Base-by-base conservation (phyloP, 2,888 invertebrate genomes). In the Rhingia campestris region DNA sequence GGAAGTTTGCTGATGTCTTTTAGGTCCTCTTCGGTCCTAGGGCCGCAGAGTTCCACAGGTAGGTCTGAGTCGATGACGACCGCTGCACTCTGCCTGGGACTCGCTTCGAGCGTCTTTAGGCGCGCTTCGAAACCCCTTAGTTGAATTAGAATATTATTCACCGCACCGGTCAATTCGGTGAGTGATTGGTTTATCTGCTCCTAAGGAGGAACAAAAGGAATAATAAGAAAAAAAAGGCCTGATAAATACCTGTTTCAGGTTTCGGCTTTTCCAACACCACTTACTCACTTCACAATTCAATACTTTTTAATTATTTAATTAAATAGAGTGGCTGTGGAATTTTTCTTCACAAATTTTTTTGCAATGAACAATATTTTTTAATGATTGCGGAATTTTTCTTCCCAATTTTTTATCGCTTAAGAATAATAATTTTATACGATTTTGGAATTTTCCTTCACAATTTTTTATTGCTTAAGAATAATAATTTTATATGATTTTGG, bases 81-180 rank as follows among this genome's bases (percentile, higher is more conserved):
- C 6, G n/a, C 45, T 45, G 45, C 45, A 4, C 45, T 6, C n/a
- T 4, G 45, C n/a, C 45, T n/a, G 14, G 14, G 14, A 45, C 14
- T 45, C n/a, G n/a, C 45, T 4, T 45, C 45, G 12, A 45, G 45
- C 45, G 45, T 12, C n/a, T 45, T 45, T 14, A 45, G n/a, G 4
- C 45, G 45, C n/a, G 12, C 45, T 12, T 45, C 14, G 12, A 45
- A n/a, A 6, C 45, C 14, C 45, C 12, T 45, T 45, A 45, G 6
- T 4, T 45, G 45, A 6, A 6, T 12, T n/a, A 45, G 14, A 4
- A 45, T 45, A 45, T 45, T 45, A n/a, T 45, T 45, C 6, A 45
- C 45, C 14, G 45, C 45, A n/a, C 45, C 45, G n/a, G 45, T 45
- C 45, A 45, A 45, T n/a, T 45, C 45, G 14, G 45, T 45, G 45